Evolutionary conservation across 2,113 vertebrate genomes (phyloP).

Genomic region (Elaphurus davidianus): DNA sequence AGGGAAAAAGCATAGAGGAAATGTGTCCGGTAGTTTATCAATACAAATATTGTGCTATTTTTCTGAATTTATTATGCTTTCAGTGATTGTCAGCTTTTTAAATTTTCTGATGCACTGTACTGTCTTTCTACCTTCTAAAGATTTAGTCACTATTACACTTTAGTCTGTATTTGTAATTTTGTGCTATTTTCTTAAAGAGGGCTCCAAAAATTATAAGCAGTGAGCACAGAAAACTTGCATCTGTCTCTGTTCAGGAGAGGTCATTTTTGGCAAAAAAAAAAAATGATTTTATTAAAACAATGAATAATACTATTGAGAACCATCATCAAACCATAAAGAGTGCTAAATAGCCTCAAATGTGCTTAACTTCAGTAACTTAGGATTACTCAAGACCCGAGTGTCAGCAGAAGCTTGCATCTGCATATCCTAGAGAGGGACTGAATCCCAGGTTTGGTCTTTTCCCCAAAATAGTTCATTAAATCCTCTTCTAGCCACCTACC

Average conservation of each 20-base stretch:
- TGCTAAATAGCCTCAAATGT: background rate
- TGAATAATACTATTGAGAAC: background rate
- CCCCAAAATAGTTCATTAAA: background rate
- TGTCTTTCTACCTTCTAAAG: background rate
- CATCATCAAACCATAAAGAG: background rate
- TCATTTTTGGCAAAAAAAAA: background rate
- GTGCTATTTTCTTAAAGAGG: background rate
- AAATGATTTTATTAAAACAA: background rate
- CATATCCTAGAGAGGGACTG: background rate
- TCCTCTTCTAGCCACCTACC: background rate
- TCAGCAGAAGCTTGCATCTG: background rate
- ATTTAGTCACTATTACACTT: background rate
- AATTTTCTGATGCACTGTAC: background rate
- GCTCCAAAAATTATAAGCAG: background rate
- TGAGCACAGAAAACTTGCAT: background rate
- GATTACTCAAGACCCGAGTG: background rate
- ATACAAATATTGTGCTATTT: background rate
- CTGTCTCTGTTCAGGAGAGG: background rate
- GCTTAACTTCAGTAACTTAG: background rate
- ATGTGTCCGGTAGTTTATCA: background rate
- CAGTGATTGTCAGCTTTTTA: background rate
- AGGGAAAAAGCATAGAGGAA: background rate
- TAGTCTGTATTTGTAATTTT: background rate
- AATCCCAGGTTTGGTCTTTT: background rate
- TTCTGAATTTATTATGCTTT: background rate